Base-by-base conservation (phyloP, 2,888 invertebrate species). In the Pachydiplax longipennis region DNA sequence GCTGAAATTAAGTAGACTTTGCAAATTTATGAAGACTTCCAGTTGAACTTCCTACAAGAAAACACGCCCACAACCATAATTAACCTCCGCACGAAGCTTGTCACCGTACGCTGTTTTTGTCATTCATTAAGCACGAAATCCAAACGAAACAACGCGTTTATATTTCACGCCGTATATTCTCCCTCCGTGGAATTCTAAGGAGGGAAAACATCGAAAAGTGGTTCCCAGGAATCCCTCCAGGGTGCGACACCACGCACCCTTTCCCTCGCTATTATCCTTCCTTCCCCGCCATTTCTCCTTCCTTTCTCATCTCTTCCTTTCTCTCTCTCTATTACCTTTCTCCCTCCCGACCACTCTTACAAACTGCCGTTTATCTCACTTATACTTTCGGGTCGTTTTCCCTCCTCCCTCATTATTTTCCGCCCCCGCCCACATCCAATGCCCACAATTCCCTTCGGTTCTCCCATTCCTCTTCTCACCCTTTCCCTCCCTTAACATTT, bases 311-410 rank as follows among this genome's bases (percentile, higher is more conserved):
- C 81, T 40, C 81, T 15, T 82, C 44, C 82, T 82, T 40, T 25
- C 22, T n/a, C 37, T n/a, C 37, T 12, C 61, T 61, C 31, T 37
- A n/a, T 35, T 8, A 65, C 18, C 61, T 37, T 37, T 87, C 87
- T 35, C 83, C 44, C n/a, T 35, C 31, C 83, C 18, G 83, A 83
- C 83, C 83, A 83, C 83, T 83, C 87, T 37, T 87, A 61, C 87
- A 87, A 87, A 87, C 58, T 87, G 87, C 87, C 61, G 87, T 87
- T 87, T 87, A 65, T 87, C 87, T 87, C 87, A 87, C 87, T 87
- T 87, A 87, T 87, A 61, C 61, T 87, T 87, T 87, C 61, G 87
- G 87, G 61, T 87, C 87, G 87, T 87, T 87, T 87, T 87, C 87
- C 87, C 87, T 37, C 83, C 83, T 61, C 61, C 87, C 87, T 87